Base-by-base conservation (phyloP, 2,888 invertebrate genomes). In the Adela reaumurella region DNA sequence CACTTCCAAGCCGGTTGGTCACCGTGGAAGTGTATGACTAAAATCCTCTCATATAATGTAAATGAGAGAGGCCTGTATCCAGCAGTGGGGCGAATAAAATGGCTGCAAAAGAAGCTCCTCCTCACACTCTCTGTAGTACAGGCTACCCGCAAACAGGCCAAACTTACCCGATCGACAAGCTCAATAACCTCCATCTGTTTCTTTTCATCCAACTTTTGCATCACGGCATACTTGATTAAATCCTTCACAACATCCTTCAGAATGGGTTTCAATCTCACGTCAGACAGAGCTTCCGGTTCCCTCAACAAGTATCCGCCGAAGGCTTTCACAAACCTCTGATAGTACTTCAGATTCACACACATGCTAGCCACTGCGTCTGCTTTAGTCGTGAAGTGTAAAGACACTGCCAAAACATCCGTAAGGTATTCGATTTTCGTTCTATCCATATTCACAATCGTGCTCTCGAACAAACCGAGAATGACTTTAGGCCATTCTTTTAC, bases 101-200 rank as follows among this genome's bases (percentile, higher is more conserved):
- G n/a, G n/a, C n/a, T n/a, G n/a, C n/a, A n/a, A n/a, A n/a, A n/a
- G n/a, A n/a, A n/a, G n/a, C n/a, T n/a, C n/a, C n/a, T n/a, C n/a
- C n/a, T n/a, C n/a, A n/a, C n/a, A 44, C 16, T 17, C 4, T 11
- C 17, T 46, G 43, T 45, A 49, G 17, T 28, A 11, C 10, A 20
- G 2, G 11, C 17, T 46, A n/a, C n/a, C n/a, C n/a, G n/a, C n/a
- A n/a, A n/a, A n/a, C n/a, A n/a, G n/a, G n/a, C 35, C 48, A 17
- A 45, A 56, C 61, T 59, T 53, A 72, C 71, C 58, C 55, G 44
- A 42, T 68, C 58, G 3, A 69, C 56, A 2, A 68, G 46, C 3
- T 61, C 60, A 49, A 67, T 19, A 0, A 67, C 42, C 41, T 46
- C 49, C 1, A 54, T 50, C 46, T 55, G 57, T 11, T 52, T 44